Conservation (phyloP, 2,888 invertebrate genomes). For the Xylophagus ater region DNA sequence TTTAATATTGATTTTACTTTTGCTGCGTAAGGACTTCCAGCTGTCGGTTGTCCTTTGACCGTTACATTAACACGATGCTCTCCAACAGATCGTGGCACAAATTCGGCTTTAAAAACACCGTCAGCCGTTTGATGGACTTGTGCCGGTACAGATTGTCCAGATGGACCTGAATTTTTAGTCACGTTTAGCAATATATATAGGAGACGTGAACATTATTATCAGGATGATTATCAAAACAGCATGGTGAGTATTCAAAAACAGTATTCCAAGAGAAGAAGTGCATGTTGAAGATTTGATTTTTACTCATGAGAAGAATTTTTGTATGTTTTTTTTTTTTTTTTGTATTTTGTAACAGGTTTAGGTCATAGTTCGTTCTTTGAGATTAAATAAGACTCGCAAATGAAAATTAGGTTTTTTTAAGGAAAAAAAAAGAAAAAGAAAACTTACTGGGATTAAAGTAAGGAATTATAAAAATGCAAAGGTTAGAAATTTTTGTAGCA, state of each 20-base stretch:
- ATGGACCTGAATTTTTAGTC: constrained; percentile 81
- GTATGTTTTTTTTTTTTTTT: too few species aligned
- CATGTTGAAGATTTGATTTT: background rate
- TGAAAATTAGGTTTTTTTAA: constrained; percentile 15
- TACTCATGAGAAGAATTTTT: too few species aligned
- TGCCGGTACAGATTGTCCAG: constrained; percentile 80
- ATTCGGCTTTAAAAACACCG: constrained; percentile 79
- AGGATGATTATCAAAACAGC: background rate
- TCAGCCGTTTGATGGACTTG: constrained; percentile 76
- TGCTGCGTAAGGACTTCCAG: constrained; percentile 87
- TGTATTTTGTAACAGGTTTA: constrained; percentile 13
- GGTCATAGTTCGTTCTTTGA: constrained; percentile 20
- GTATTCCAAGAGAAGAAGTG: background rate
- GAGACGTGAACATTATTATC: background rate
- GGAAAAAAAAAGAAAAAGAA: constrained; percentile 4
- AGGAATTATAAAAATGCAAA: too few species aligned
- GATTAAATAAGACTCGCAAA: constrained; percentile 19
- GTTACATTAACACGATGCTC: constrained; percentile 84
- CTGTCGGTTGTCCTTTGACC: constrained; percentile 69
- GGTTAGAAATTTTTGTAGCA: too few species aligned
- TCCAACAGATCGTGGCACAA: constrained; percentile 81
- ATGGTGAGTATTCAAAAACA: background rate
- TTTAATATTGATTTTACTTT: constrained; percentile 46
- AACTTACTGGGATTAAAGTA: constrained; percentile 6
- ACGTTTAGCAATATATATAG: too few species aligned